Base-by-base conservation (phyloP, 2,888 invertebrate genomes). In the Euclidia mi region DNA sequence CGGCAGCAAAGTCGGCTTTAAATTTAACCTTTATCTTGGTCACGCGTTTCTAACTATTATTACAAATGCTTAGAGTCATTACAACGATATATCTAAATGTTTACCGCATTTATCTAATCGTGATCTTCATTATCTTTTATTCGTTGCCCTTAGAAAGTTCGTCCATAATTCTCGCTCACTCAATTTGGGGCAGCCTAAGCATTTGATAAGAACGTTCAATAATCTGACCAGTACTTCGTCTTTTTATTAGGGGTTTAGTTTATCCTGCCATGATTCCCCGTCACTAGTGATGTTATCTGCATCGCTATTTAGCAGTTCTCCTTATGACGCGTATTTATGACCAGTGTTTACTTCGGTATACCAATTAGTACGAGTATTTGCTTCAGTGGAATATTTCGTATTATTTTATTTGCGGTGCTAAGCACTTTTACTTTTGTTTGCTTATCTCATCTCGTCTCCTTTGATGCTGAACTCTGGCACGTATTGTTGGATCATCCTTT, bases 81-180 rank as follows among this genome's bases (percentile, higher is more conserved):
- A 59, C 42, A 56, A 35, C 45, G 66, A 71, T 62, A 70, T 78
- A 67, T 78, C 73, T 61, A 64, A 82, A 85, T 84, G 88, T 86
- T 88, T 84, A 82, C 88, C 80, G 57, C 85, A 84, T 85, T 90
- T 90, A 89, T 90, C 90, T 92, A 87, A 90, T 89, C 90, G 78
- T 77, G 76, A 88, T 88, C 85, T 87, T 88, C 89, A 91, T 92
- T 91, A 92, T 90, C 89, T 90, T 89, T 89, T 89, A 89, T 91
- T 87, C 81, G 84, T 81, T 74, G 82, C 74, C 64, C 80, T 83
- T 85, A 85, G 86, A 89, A 93, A 93, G 85, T 94, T 94, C 66
- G 77, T 78, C 91, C 89, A 94, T 93, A 94, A 91, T 89, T 94
- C 88, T 90, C 82, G 82, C 89, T 88, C 84, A 81, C 85, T 89